Evolutionary conservation across 2,888 invertebrate species (phyloP).

Genomic region (Catocala nupta): DNA sequence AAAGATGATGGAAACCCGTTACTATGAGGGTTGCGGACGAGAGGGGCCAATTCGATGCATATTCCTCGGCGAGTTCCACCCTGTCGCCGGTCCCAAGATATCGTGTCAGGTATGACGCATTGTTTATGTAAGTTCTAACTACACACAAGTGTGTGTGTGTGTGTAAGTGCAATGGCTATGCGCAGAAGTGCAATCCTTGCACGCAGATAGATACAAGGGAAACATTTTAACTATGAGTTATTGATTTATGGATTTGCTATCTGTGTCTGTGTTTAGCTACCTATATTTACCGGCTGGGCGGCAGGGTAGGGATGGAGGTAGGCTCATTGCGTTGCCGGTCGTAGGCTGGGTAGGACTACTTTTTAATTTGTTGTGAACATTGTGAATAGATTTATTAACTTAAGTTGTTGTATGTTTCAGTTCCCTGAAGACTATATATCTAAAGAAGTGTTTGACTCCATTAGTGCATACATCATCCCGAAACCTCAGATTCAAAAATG

Average conservation of each 20-base stretch:
- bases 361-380: neutral
- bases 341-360: neutral
- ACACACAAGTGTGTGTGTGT: neutral
- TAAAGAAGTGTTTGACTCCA: slow-evolving; percentile 97
- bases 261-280: slow-evolving; percentile 17
- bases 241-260: slow-evolving; percentile 31
- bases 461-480: slow-evolving; percentile 98
- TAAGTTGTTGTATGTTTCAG: slow-evolving; percentile 74
- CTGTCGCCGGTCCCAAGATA: slow-evolving; percentile 93
- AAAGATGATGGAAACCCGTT: slow-evolving; percentile 81
- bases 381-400: neutral
- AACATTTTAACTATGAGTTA: slow-evolving; percentile 30
- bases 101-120: slow-evolving; percentile 90
- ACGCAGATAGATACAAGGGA: slow-evolving; percentile 7
- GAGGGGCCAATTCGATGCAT: slow-evolving; percentile 94
- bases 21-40: slow-evolving; percentile 89
- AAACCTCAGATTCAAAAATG: slow-evolving; percentile 96
- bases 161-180: slow-evolving; percentile 18
- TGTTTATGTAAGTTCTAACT: slow-evolving; percentile 14
- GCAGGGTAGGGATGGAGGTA: neutral
- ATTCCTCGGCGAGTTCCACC: slow-evolving; percentile 93
- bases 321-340: slow-evolving; percentile 5
- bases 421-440: slow-evolving; percentile 96
- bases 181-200: slow-evolving; percentile 19
- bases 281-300: slow-evolving; percentile 29